These are phyloP conservation scores for Papilio protenor DNA, from an alignment of 2,888 invertebrate species.

Conservation along the genomic window DNA sequence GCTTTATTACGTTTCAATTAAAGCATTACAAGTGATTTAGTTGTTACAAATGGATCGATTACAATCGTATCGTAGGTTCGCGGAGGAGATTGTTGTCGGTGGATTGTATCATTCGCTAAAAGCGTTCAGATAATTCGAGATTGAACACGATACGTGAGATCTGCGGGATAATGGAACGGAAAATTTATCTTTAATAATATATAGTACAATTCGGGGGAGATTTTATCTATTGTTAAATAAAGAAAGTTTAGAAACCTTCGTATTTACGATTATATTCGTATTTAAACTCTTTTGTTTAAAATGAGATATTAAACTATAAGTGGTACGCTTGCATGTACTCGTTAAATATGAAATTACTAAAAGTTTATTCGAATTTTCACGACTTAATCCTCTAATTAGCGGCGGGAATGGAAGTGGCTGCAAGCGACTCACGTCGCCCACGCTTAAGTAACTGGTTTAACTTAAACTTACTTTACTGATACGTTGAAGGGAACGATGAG, in stretches of 20 bases:
- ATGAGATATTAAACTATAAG: not conserved
- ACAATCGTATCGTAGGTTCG: not conserved
- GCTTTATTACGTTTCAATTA: conserved; percentile 3
- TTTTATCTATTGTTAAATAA: not conserved
- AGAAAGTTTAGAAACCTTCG: not conserved
- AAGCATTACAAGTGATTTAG: conserved; percentile 11
- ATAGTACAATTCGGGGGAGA: not conserved
- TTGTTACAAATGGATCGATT: conserved; percentile 1
- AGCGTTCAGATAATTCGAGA: conserved; percentile 21
- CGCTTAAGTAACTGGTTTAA: conserved; percentile 3
- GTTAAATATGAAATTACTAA: not conserved
- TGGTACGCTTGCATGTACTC: not conserved
- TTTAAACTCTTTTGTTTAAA: not conserved
- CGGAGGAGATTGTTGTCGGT: not conserved
- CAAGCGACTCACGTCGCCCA: conserved; percentile 1
- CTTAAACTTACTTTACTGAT: not conserved
- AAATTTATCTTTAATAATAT: conserved; percentile 9
- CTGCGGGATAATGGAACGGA: conserved; percentile 6
- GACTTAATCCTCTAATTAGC: conserved; percentile 11
- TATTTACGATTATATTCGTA: no score
- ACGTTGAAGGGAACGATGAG: not conserved
- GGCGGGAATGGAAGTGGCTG: conserved; percentile 5
- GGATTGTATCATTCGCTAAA: conserved; percentile 23
- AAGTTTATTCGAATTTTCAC: not conserved
- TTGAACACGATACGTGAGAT: conserved; percentile 8